Percentiles rank a stretch among this genome's conserved stretches.
Conservation (phyloP, 2,888 invertebrate genomes). For the Cheilosia scutellata region DNA sequence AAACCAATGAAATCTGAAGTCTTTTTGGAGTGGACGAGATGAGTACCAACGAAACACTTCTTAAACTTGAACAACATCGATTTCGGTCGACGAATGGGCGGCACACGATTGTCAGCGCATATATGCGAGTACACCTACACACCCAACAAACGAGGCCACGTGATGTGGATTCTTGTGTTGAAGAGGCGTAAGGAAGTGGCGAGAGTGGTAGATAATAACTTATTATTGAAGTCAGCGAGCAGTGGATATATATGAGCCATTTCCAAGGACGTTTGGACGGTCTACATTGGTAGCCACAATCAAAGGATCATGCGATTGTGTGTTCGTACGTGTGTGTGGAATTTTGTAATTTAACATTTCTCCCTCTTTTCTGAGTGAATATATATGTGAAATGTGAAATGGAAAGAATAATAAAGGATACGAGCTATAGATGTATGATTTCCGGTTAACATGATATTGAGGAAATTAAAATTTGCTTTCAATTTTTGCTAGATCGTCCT, state of each 20-base stretch:
- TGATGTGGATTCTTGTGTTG: constrained; percentile 6
- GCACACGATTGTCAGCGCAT: constrained; percentile 6
- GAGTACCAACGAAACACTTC: constrained; percentile 25
- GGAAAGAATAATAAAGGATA: constrained; percentile 27
- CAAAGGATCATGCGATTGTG: neutral
- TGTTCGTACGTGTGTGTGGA: neutral
- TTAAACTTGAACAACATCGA: constrained; percentile 32
- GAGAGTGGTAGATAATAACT: constrained; percentile 34
- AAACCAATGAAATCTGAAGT: constrained; percentile 38
- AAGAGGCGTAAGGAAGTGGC: neutral
- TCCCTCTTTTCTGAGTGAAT: neutral
- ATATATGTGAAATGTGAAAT: neutral
- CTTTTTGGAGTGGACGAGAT: constrained; percentile 2
- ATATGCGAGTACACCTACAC: constrained; percentile 12
- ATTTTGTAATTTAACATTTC: constrained; percentile 15
- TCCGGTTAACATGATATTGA: constrained; percentile 45
- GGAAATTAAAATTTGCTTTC: constrained; percentile 50
- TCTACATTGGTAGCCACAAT: neutral
- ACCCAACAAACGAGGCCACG: constrained; percentile 1
- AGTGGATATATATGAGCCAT: constrained; percentile 33
- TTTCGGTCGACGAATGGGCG: constrained; percentile 20
- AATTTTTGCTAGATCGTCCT: constrained; percentile 8
- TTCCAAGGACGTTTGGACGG: constrained; percentile 25
- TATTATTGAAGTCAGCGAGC: constrained; percentile 20
- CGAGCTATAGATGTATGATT: constrained; percentile 32